Evolutionary conservation across 2,113 vertebrate species (phyloP), one percentile per base, ranked within the genome.

Genomic region (Oncorhynchus gorbuscha): DNA sequence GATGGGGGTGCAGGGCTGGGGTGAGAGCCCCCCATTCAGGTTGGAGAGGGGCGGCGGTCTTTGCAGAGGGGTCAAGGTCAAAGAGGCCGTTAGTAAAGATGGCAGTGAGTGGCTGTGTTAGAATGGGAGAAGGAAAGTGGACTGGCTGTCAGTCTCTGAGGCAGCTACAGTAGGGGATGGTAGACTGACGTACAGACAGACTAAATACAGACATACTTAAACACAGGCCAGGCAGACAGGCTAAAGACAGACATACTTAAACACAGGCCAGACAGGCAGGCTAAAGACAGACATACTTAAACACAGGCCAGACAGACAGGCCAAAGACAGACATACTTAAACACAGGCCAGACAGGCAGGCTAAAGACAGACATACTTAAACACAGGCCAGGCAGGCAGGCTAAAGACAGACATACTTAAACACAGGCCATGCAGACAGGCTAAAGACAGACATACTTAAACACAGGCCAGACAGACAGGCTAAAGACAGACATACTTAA

Each of bases 51-150:
- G 89, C 79, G 72, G 84, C 83, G 77, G 89, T 85, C 89, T 94
- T 93, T 82, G 88, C 58, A 11, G 90, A 62, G 48, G 90, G 89
- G 85, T 94, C 92, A 48, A 45, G 39, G 39, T 45, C 59, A 62
- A 93, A 85, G 78, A 95, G 92, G 75, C 95, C 95, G 7, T 95
- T 96, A 79, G 94, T 90, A 91, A 95, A 81, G 77, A 90, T 82
- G 28, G 88, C 85, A 0, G 90, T 84, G 0, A 90, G 80, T 0
- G 92, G 93, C 94, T 97, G 93, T 78, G 89, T 87, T 79, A 77
- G 86, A 77, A 87, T 58, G 59, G 8, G 81, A 51, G 70, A 77
- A 13, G 30, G 65, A 77, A 79, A 78, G 74, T 70, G 39, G 67
- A 66, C 1, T 13, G 32, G 0, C 58, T 62, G 83, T 30, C 26